Evolutionary conservation across 2,113 vertebrate species (phyloP), one percentile per base, ranked within the genome.

Genomic region (Sapayoa aenigma): DNA sequence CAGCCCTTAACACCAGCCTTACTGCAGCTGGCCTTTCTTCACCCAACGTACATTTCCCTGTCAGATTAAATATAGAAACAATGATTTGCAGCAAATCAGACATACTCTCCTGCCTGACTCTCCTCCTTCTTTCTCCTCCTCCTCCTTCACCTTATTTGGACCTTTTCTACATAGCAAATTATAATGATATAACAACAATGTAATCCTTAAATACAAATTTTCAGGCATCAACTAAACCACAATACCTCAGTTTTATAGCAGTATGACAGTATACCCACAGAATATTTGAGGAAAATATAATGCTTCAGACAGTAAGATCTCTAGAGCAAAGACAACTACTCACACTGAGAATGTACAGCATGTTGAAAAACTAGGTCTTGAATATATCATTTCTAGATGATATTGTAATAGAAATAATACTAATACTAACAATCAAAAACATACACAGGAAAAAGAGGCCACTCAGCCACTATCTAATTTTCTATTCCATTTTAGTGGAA

Each of bases 91-190:
- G 30, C 3, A 87, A 87, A 65, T 56, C 8, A 30, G 33, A 21
- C 28, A 87, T 78, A 46, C 2, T 49, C 15, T 84, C 28, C 52
- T 72, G 15, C 7, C 33, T 44, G 55, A 39, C 10, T 42, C 25
- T n/a, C 7, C 6, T 7, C 11, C 11, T 81, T 72, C n/a, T 75
- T 16, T 16, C 6, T 8, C 5, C 5, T 6, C 3, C 11, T 1
- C 5, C 3, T 2, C 19, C 4, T 41, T 62, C 23, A 14, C 14
- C 7, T 63, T 37, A 55, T 58, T 82, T 52, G 37, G 18, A 33
- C 14, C 4, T 9, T 58, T 71, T 78, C 42, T 46, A 59, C 46
- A 39, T 5, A 71, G 18, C 41, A 77, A 50, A 9, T 39, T 76
- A 9, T 37, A 72, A 50, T 14, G 16, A 41, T 69, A 52, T 22